These are phyloP conservation scores for Lumbricus terrestris DNA, from an alignment of 2,888 invertebrate genomes.

Conservation along the genomic window DNA sequence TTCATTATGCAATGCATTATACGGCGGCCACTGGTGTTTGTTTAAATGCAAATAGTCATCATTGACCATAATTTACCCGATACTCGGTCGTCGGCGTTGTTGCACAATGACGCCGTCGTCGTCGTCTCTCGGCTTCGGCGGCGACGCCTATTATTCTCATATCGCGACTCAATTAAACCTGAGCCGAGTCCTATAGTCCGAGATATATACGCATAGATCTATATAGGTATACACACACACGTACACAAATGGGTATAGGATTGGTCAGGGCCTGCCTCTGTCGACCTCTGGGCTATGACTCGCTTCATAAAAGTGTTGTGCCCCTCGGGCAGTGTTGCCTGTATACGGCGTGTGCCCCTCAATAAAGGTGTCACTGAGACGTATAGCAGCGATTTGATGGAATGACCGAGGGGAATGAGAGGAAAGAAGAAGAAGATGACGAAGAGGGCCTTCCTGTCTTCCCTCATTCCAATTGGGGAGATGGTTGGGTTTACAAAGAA, in stretches of 20 bases:
- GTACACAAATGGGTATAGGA: not conserved
- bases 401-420: not conserved
- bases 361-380: not conserved
- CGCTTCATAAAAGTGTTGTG: not conserved
- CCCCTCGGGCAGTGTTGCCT: not conserved
- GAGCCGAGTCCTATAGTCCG: not conserved
- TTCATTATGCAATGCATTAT: not conserved
- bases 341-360: not conserved
- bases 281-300: not conserved
- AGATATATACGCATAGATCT: too few relatives aligned
- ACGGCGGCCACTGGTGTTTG: not conserved
- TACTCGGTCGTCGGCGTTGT: not conserved
- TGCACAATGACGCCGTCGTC: not conserved
- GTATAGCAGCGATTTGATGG: not conserved
- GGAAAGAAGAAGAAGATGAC: not conserved
- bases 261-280: not conserved
- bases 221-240: too few relatives aligned
- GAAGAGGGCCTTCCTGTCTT: not conserved
- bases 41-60: slow-evolving; percentile 12
- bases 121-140: too few relatives aligned
- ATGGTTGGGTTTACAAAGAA: not conserved
- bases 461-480: not conserved
- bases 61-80: slow-evolving; percentile 16
- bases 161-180: not conserved
- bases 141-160: not conserved